Conservation (phyloP, 2,797 vertebrate species). For the Mergus octosetaceus region DNA sequence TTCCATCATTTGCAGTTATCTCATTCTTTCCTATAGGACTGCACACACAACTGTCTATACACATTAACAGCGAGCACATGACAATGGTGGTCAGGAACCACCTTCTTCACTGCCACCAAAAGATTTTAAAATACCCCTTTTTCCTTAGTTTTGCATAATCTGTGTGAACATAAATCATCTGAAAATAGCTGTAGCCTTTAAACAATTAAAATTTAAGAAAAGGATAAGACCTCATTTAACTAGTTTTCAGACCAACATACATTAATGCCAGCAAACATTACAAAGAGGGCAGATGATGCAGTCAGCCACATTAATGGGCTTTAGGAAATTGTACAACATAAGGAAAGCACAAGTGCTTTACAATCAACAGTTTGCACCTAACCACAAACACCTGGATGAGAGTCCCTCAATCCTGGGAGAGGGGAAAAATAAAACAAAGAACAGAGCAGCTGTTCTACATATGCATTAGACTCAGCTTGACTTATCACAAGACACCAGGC, state of each 20-base stretch:
- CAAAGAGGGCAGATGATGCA: background rate
- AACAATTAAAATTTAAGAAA: background rate
- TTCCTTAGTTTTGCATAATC: background rate
- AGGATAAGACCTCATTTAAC: background rate
- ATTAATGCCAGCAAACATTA: background rate
- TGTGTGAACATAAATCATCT: background rate
- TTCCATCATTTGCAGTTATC: slow-evolving; percentile 10
- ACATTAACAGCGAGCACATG: background rate
- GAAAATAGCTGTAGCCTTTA: background rate
- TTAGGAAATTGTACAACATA: background rate
- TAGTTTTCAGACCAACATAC: background rate
- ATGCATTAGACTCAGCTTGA: background rate
- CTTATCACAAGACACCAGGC: background rate
- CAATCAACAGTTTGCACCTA: background rate
- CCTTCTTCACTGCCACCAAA: background rate
- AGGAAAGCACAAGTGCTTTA: background rate
- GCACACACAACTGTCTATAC: background rate
- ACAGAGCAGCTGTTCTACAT: background rate
- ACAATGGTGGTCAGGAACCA: background rate
- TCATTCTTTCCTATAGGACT: slow-evolving; percentile 10
- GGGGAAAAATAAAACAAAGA: background rate
- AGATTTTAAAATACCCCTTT: background rate
- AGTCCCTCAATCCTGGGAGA: background rate
- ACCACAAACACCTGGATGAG: background rate
- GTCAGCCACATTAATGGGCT: background rate